Percentiles rank a stretch among this genome's conserved stretches.
These are phyloP conservation scores for Euplexia lucipara DNA, from an alignment of 2,888 invertebrate genomes.

Conservation along the genomic window DNA sequence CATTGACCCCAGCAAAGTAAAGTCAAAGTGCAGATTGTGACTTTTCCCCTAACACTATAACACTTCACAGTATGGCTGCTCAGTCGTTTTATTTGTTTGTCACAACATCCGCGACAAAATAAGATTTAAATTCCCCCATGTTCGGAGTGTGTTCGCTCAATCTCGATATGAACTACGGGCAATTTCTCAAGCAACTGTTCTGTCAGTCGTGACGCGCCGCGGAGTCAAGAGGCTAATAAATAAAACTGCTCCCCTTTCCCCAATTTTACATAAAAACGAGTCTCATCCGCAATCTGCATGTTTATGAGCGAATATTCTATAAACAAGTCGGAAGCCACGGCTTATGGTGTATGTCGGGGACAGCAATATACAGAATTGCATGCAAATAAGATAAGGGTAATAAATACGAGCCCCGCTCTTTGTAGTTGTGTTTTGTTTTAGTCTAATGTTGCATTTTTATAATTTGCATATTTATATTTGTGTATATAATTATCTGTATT, in stretches of 20 bases:
- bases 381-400: constrained; percentile 89
- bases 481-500: neutral
- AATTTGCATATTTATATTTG: constrained; percentile 42
- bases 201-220: constrained; percentile 78
- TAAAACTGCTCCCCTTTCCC: constrained; percentile 88
- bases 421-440: constrained; percentile 75
- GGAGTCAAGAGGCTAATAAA: constrained; percentile 90
- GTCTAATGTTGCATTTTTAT: constrained; percentile 74
- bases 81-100: neutral
- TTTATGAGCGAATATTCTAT: constrained; percentile 91
- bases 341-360: constrained; percentile 77
- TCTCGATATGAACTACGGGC: constrained; percentile 74
- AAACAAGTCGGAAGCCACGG: constrained; percentile 84
- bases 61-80: neutral
- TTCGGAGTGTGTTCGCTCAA: constrained; percentile 56
- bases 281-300: constrained; percentile 91
- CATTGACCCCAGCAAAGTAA: no score
- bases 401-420: constrained; percentile 82
- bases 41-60: neutral
- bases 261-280: constrained; percentile 90
- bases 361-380: constrained; percentile 88
- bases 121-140: constrained; percentile 42
- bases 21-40: no score
- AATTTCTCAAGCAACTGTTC: constrained; percentile 80
- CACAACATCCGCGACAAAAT: constrained; percentile 19